Base-by-base conservation (phyloP, 2,888 invertebrate species). In the Diarsia brunnea region DNA sequence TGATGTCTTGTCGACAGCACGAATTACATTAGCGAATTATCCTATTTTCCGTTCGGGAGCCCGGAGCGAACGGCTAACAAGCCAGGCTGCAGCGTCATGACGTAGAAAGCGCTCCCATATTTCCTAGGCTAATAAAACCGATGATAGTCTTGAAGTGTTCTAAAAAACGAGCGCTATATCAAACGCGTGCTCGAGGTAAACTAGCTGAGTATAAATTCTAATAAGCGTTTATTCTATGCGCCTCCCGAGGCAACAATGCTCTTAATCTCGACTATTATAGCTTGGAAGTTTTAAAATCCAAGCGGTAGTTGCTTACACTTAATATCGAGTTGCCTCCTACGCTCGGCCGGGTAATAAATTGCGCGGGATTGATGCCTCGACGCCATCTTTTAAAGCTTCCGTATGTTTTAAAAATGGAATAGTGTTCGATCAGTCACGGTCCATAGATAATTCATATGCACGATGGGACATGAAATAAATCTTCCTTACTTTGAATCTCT, bases 251-350 rank as follows among this genome's bases (percentile, higher is more conserved):
- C 96, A 91, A 95, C 95, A 92, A 93, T 94, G 92, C 93, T 89
- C 92, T 91, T 96, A 95, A 96, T 96, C 95, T 94, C 91, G 89
- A 93, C 94, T 92, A 95, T 96, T 95, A 95, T 94, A 93, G 91
- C 91, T 93, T 91, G 91, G 93, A 92, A 91, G 92, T 94, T 95
- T 94, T 94, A 93, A 94, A 94, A 92, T 89, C 89, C 85, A 89
- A 92, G 93, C 93, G 93, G 94, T 94, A 95, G 95, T 95, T 93
- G 91, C 79, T 91, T 91, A 90, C 90, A 87, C 90, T 94, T 94
- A 95, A 93, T 95, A 95, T 95, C 94, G 93, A 94, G 94, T 93
- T 92, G 92, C 94, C 95, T 95, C 95, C 95, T 95, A 95, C 95
- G 95, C 94, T 91, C 83, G 87, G 86, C 68, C 83, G 89, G 88